Evolutionary conservation across 2,113 vertebrate genomes (phyloP), one percentile per base, ranked within the genome.

Genomic region (Candoia aspera): DNA sequence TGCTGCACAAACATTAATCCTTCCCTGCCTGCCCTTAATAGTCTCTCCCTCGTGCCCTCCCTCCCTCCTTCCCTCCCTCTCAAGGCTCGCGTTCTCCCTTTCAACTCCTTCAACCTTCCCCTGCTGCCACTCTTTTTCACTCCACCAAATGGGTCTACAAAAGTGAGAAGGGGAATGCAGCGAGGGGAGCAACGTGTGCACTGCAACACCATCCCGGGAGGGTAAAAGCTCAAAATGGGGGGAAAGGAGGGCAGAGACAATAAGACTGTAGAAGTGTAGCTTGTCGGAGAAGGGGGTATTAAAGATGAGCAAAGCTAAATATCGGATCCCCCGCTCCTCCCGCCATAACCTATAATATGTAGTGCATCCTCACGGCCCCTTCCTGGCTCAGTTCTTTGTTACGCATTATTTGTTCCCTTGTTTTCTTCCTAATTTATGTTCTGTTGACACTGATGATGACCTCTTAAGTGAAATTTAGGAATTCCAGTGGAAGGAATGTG

Each of bases 141-240:
- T 93, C 91, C 89, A 29, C 21, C 95, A 90, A 85, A 53, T 93
- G 93, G 92, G 93, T 84, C 95, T 96, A 92, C 93, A 93, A 95
- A 93, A 95, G 95, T 94, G 94, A 84, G 89, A 54, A 89, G 37
- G 46, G 49, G n/a, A 62, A 91, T 87, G 93, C 95, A 84, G 95
- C 92, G 86, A 96, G 95, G 93, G 94, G 94, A 12, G 95, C 96
- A 86, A 92, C 87, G 92, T 93, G 95, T 93, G 95, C 96, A 95
- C 95, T 88, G 96, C 96, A 94, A 96, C 96, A 90, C 21, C 97
- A 96, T 96, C 94, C 94, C 92, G 17, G 58, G 10, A 54, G 24
- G 37, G 8, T 26, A 55, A 24, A 86, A 92, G 92, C 93, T 95
- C 85, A 90, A 94, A 95, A 58, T 54, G 8, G 94, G 95, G 93